Evolutionary conservation across 2,113 vertebrate genomes (phyloP).

Genomic region (Chlorodrepanis virens): DNA sequence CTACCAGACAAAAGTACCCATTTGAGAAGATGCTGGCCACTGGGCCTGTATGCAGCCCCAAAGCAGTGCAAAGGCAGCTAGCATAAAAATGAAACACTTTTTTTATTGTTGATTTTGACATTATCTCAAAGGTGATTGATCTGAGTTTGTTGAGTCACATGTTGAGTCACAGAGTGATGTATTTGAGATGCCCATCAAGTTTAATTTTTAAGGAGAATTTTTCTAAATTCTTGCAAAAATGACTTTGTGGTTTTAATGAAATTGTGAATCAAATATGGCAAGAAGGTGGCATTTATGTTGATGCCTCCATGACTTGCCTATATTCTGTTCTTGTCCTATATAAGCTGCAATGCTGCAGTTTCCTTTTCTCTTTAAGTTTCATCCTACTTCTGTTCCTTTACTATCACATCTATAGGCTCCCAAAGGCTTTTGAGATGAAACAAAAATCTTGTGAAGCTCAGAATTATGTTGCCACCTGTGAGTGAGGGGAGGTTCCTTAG

Average conservation of each 20-base stretch:
- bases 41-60: neutral
- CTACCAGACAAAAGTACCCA: neutral
- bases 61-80: neutral
- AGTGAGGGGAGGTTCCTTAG: neutral
- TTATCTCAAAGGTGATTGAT: neutral
- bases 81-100: neutral
- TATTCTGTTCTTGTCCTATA: neutral
- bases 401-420: neutral
- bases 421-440: neutral
- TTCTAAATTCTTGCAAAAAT: neutral
- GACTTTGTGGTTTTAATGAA: neutral
- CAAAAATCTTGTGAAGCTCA: neutral
- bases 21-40: neutral
- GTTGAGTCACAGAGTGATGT: neutral
- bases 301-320: neutral
- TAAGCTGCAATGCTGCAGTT: neutral
- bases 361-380: neutral
- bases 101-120: neutral
- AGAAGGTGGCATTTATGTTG: neutral
- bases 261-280: neutral
- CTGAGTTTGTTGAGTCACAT: neutral
- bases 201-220: neutral
- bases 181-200: neutral
- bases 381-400: neutral
- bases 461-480: neutral